These are phyloP conservation scores for Cuniculus paca DNA, from an alignment of 2,797 vertebrate species.

Conservation along the genomic window DNA sequence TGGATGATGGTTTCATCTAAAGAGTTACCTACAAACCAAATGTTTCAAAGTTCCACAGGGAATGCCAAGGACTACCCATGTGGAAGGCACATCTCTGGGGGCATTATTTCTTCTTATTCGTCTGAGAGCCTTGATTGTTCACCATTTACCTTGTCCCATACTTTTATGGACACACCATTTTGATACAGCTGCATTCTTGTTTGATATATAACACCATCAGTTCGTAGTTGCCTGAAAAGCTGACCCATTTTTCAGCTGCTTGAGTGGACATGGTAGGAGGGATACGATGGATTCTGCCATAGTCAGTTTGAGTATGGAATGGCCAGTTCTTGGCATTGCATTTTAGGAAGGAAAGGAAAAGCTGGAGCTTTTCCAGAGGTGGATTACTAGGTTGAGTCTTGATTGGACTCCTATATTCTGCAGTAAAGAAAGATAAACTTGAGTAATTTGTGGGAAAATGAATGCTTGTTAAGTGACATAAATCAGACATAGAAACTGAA, in stretches of 20 bases:
- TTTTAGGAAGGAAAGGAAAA: slow-evolving; percentile 12
- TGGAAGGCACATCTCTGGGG: background rate
- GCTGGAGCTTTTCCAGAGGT: background rate
- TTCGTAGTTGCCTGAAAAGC: background rate
- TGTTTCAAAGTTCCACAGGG: background rate
- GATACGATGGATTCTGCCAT: background rate
- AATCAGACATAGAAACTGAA: background rate
- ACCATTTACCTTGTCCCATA: background rate
- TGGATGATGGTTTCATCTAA: background rate
- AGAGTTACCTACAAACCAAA: background rate
- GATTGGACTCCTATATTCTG: background rate
- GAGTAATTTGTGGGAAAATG: background rate
- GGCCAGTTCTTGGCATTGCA: background rate
- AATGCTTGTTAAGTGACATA: background rate
- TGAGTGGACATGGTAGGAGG: background rate
- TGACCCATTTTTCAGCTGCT: background rate
- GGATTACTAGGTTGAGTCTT: background rate
- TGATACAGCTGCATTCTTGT: background rate
- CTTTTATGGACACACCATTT: background rate
- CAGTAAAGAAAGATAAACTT: background rate
- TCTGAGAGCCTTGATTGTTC: background rate
- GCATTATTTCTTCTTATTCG: background rate
- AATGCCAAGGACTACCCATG: background rate
- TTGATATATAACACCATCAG: background rate
- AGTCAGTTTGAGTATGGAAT: background rate